Evolutionary conservation across 2,888 invertebrate species (phyloP).

Genomic region (Oscheius sp.): DNA sequence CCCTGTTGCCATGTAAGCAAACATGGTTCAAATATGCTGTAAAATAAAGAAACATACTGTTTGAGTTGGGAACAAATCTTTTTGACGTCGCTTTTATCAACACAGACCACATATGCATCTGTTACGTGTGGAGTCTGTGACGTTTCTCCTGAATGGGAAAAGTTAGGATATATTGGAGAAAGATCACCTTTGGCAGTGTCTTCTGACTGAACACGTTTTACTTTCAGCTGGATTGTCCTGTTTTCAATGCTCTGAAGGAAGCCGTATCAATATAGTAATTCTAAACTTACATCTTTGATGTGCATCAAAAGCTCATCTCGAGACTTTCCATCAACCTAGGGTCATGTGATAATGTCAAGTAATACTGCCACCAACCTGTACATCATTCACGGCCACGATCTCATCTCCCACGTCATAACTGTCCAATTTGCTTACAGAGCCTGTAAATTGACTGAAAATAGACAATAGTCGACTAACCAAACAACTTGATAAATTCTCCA

Average conservation of each 20-base stretch:
- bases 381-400: slow-evolving; percentile 96
- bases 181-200: neutral
- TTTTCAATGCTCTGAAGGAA: slow-evolving; percentile 91
- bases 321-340: slow-evolving; percentile 22
- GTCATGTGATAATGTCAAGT: too few relatives aligned
- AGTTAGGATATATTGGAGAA: neutral
- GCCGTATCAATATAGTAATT: neutral
- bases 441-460: neutral
- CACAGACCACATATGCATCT: slow-evolving; percentile 62
- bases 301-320: slow-evolving; percentile 16
- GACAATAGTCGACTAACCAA: neutral
- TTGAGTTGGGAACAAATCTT: slow-evolving; percentile 55
- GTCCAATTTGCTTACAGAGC: slow-evolving; percentile 10
- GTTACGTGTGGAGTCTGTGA: slow-evolving; percentile 39
- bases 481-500: slow-evolving; percentile 19
- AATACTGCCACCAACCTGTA: too few relatives aligned
- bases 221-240: slow-evolving; percentile 91
- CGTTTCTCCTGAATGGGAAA: slow-evolving; percentile 38
- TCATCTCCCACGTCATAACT: slow-evolving; percentile 88
- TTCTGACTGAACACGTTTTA: slow-evolving; percentile 81
- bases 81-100: slow-evolving; percentile 56
- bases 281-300: slow-evolving; percentile 22
- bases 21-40: too few relatives aligned
- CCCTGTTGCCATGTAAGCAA: too few relatives aligned
- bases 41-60: slow-evolving; percentile 45